These are phyloP conservation scores for Caenorhabditis virilis DNA, from an alignment of 2,888 invertebrate species.

Conservation along the genomic window DNA sequence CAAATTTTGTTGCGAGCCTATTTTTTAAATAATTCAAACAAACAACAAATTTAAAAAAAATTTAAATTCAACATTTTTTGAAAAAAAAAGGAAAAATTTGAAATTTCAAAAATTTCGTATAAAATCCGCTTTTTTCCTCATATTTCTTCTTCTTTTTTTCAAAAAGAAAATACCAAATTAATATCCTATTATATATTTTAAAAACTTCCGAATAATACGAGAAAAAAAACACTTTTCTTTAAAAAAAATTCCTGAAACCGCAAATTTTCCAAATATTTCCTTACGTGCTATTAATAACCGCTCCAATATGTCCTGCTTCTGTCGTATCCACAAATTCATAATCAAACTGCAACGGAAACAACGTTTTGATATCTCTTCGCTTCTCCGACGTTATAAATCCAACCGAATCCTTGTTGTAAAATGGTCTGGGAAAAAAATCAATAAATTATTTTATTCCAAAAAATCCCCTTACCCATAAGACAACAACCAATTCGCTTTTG, in stretches of 20 bases:
- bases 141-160: no score
- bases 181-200: no score
- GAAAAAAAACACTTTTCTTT: no score
- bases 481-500: conserved; percentile 30
- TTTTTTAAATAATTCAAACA: no score
- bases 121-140: no score
- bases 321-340: conserved; percentile 32
- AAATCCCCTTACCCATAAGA: conserved; percentile 20
- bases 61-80: no score
- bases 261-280: conserved; percentile 1
- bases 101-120: no score
- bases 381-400: conserved; percentile 3
- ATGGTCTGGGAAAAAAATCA: conserved; percentile 18
- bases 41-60: no score
- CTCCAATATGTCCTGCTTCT: conserved; percentile 35
- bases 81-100: no score
- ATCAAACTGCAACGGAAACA: conserved; percentile 37
- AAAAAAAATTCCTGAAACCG: background rate
- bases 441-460: background rate
- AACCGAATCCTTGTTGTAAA: conserved; percentile 14
- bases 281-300: conserved; percentile 32
- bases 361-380: conserved; percentile 15
- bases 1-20: no score
- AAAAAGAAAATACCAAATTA: no score
- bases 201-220: no score